Conservation (phyloP, 1,140 invertebrate genomes). For the Brachionus calyciflorus region DNA sequence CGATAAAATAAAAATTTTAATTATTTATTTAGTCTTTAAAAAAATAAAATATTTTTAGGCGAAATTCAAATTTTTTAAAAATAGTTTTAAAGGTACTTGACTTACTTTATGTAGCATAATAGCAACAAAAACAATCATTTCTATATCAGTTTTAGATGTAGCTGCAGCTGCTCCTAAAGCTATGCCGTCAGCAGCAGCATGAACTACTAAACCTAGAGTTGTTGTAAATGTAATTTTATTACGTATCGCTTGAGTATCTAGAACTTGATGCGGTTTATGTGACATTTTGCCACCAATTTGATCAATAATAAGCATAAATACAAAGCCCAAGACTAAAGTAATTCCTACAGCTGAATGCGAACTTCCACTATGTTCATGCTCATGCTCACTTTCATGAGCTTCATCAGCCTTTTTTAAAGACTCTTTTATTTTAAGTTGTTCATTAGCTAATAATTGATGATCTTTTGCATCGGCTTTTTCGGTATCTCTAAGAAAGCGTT, state of each 20-base stretch:
- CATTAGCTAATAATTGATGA: constrained; percentile 10
- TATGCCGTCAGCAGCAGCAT: constrained; percentile 79
- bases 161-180: constrained; percentile 92
- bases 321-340: constrained; percentile 78
- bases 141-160: constrained; percentile 87
- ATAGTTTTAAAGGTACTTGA: neutral
- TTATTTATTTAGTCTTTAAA: neutral
- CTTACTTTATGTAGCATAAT: constrained; percentile 95
- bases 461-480: neutral
- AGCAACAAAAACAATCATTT: constrained; percentile 91
- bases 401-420: neutral
- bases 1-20: constrained; percentile 47
- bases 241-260: constrained; percentile 61
- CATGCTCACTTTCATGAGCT: neutral
- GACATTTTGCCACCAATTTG: constrained; percentile 65
- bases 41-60: too few species aligned
- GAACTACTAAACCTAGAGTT: constrained; percentile 46
- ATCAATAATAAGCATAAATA: constrained; percentile 96
- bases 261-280: constrained; percentile 51
- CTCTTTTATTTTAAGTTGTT: constrained; percentile 36
- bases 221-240: constrained; percentile 66
- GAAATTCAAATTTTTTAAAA: too few species aligned
- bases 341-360: constrained; percentile 67
- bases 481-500: neutral
- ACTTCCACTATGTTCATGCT: constrained; percentile 49